These are phyloP conservation scores for Sarotherodon lohbergeri DNA, from an alignment of 2,113 vertebrate species.

Conservation along the genomic window DNA sequence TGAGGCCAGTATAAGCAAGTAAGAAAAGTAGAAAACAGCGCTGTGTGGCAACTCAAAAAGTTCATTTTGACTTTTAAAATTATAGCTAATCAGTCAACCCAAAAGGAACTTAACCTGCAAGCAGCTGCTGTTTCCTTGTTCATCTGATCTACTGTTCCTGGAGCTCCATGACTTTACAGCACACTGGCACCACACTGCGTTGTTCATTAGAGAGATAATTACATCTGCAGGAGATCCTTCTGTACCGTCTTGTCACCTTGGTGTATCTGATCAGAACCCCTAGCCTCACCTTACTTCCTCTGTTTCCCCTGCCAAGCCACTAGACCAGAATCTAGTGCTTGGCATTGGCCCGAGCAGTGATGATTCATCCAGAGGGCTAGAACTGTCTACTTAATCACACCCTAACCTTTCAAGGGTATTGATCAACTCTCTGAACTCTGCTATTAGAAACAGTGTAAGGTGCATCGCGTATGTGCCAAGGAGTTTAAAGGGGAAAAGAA, in stretches of 20 bases:
- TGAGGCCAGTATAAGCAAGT: not conserved
- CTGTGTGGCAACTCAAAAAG: not conserved
- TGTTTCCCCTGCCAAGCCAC: not conserved
- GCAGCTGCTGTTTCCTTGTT: conserved; percentile 31
- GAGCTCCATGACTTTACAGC: conserved; percentile 21
- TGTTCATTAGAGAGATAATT: conserved; percentile 58
- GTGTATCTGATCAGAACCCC: conserved; percentile 8
- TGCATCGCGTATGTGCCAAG: not conserved
- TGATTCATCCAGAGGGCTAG: conserved; percentile 26
- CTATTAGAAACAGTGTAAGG: conserved; percentile 12
- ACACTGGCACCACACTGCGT: conserved; percentile 9
- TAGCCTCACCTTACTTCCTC: not conserved
- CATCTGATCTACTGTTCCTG: conserved; percentile 26
- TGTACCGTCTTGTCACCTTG: conserved; percentile 20
- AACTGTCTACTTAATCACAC: conserved; percentile 37
- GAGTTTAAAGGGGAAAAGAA: conserved; percentile 41
- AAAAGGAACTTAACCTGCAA: not conserved
- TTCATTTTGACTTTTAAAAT: not conserved
- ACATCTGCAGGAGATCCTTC: conserved; percentile 55
- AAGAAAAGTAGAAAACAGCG: not conserved
- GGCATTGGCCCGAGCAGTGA: not conserved
- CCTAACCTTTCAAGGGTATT: conserved; percentile 56
- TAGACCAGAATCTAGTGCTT: not conserved
- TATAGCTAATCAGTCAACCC: not conserved
- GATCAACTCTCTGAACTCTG: conserved; percentile 42